Base-by-base conservation (phyloP, 1,140 invertebrate species). In the Paracyclopina nana region DNA sequence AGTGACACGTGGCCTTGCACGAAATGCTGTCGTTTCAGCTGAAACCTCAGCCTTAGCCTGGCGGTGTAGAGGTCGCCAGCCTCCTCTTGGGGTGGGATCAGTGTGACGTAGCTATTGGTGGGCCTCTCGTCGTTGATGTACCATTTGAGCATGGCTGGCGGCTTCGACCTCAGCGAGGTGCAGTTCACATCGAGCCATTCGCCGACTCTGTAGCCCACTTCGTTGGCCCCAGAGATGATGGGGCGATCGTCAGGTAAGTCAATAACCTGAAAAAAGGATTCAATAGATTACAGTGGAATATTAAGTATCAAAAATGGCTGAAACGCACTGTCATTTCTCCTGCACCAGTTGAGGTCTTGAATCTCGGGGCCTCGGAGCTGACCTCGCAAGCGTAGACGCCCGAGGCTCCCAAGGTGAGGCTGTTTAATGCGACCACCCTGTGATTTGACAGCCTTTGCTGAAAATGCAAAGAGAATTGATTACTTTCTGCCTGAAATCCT, bases 101-200 rank as follows among this genome's bases (percentile, higher is more conserved):
- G 34, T 16, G 20, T 38, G 34, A 38, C 20, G 34, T 38, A 38
- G n/a, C 34, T 38, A 38, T 5, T 5, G 34, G 20, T 72, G 72
- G 82, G 80, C 74, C 79, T 77, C 61, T 77, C 71, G 54, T 75
- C 76, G 64, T 85, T 84, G 60, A 84, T 76, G 56, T 80, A 70
- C 80, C 80, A 84, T 45, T 78, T 80, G 59, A 85, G 73, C 58
- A 80, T 73, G 4, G 80, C 79, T 16, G 78, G 73, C 20, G 80
- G 81, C 54, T 71, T 68, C 1, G 79, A 76, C 1, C 75, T 70
- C 18, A 74, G 72, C 30, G 79, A 81, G 52, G 78, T 78, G 60
- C 80, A 82, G 55, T 79, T 77, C 4, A 79, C 79, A 59, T 80
- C 75, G 46, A 84, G 61, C 55, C 68, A 69, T 55, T 82, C 79